These are phyloP conservation scores for Coregonus suidteri DNA, from an alignment of 2,797 vertebrate species.

Conservation along the genomic window DNA sequence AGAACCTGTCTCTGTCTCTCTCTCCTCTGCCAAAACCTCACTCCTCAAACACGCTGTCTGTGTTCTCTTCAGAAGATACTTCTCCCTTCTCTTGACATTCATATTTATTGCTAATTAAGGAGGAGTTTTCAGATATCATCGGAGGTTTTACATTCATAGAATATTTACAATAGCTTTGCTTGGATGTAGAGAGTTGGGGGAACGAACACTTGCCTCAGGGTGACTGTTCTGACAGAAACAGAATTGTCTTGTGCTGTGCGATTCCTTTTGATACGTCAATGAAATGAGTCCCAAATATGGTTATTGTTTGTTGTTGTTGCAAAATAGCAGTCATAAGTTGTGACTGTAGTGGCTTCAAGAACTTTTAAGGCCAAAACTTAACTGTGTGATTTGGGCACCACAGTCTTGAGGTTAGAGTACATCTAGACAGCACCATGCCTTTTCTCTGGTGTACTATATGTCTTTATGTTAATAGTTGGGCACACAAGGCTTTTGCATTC, in stretches of 20 bases:
- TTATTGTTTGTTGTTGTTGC: neutral
- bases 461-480: neutral
- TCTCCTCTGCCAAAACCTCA: constrained; percentile 9
- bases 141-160: constrained; percentile 28
- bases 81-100: constrained; percentile 8
- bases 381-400: neutral
- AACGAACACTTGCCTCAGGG: constrained; percentile 26
- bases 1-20: constrained; percentile 29
- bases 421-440: neutral
- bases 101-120: constrained; percentile 30
- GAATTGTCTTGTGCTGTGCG: constrained; percentile 8
- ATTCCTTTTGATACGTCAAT: constrained; percentile 11
- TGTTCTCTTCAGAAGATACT: constrained; percentile 29
- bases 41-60: constrained; percentile 23
- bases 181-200: constrained; percentile 22
- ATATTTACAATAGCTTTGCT: constrained; percentile 35
- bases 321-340: neutral
- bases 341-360: neutral
- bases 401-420: neutral
- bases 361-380: neutral
- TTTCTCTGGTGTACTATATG: neutral
- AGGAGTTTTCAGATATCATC: constrained; percentile 22
- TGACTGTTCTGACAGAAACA: neutral
- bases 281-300: constrained; percentile 5
- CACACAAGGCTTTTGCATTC: neutral